Base-by-base conservation (phyloP, 2,797 vertebrate genomes). In the Channa striata region DNA sequence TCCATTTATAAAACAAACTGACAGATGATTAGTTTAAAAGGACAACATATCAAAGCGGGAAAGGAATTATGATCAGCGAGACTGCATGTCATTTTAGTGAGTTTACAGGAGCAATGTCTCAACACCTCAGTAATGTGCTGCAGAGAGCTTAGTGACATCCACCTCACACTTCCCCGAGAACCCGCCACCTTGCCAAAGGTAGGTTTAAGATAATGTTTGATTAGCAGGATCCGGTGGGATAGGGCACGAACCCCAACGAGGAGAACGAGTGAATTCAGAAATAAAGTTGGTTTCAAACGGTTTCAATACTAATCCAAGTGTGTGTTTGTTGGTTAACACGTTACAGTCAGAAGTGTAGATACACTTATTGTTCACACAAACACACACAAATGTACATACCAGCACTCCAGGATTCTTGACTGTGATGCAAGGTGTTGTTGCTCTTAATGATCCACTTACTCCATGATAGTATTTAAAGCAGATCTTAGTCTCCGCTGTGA, bases 381-480 rank as follows among this genome's bases (percentile, higher is more conserved):
- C 58, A 56, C 25, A 65, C 17, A 64, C 19, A 36, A 16, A 81
- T 12, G 11, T 11, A 46, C 73, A 82, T 90, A 99, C 97, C 89
- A 91, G 92, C 59, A 96, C 95, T 86, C 95, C 94, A 1, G 97
- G 95, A 91, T 99, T 99, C 93, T 96, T 98, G 90, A 99, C 94
- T 1, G 96, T 98, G 92, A 99, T 99, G 80, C 97, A 99, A 68
- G 98, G 96, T 19, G 98, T 99, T 0, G 95, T 96, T 59, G 98
- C 98, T 89, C 98, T 91, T 69, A 99, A 90, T 34, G 97, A 97
- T 85, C 98, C 98, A 61, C 96, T 99, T 53, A 98, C 94, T 66
- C 97, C 98, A 57, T 99, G 97, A 85, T 99, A 99, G 84, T 99
- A 99, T 81, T 98, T 99, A 84, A 99, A 99, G 89, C 97, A 98